Base-by-base conservation (phyloP, 2,888 invertebrate species). In the Metalampra italica region DNA sequence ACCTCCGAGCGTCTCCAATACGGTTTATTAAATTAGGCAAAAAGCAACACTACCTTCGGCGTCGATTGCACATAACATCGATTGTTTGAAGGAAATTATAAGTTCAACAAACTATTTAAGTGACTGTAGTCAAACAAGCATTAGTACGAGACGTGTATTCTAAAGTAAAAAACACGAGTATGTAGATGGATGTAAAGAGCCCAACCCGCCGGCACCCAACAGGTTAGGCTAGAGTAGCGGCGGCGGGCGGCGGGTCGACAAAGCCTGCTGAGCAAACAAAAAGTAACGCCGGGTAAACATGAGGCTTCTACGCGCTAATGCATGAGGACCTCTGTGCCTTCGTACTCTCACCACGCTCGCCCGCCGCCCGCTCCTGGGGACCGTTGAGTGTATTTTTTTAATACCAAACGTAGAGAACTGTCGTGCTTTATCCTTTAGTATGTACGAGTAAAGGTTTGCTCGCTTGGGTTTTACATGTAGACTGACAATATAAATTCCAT, bases 251-350 rank as follows among this genome's bases (percentile, higher is more conserved):
- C 64, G 64, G 59, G 64, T 71, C 70, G 67, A 75, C 74, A 77
- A 78, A 82, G 77, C 71, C 68, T 68, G 62, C 70, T 72, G 68
- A 65, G 64, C 75, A 80, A 82, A 80, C 68, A 78, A 68, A 68
- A 75, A 76, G 76, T 71, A 72, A 74, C 74, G 68, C 64, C 70
- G 66, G 71, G 75, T 68, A 80, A 84, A 83, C 75, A 78, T 62
- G 59, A 65, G 68, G 61, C 69, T 75, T 61, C 70, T 69, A 75
- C 71, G 68, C 73, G 78, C 71, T 83, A 83, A 84, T 83, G 75
- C 75, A 75, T 52, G 67, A 66, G 70, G 70, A 74, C 70, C 69
- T 66, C 60, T 61, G 60, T 52, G 58, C 56, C 59, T 57, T 49
- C 57, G 59, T 62, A 57, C 55, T 56, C 52, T 57, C 29, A 48